phyloP scores from a whole-genome alignment of 2,888 invertebrate genomes.

The Capitulum mitella region DNA sequence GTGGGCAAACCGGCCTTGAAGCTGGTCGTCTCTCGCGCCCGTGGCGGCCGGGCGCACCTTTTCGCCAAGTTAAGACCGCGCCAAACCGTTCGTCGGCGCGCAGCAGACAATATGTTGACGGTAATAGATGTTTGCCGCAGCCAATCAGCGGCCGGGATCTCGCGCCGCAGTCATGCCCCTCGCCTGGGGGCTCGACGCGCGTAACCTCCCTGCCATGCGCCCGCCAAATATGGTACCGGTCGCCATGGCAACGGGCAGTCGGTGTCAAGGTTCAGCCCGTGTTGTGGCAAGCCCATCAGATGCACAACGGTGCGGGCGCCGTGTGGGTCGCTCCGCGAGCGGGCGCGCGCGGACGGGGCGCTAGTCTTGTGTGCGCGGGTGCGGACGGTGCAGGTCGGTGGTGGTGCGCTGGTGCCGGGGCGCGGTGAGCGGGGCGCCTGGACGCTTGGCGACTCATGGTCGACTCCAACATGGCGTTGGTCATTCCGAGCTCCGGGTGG shows the following conservation, averaged over 20 bases:
- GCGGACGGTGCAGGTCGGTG: neutral
- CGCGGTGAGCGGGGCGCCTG: neutral
- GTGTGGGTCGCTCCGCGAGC: constrained; percentile 10
- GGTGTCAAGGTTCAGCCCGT: constrained; percentile 22
- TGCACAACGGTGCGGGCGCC: constrained; percentile 14
- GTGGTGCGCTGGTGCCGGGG: neutral
- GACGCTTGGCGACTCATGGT: neutral
- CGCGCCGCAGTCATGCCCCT: constrained; percentile 19
- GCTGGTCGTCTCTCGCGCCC: too few relatives aligned
- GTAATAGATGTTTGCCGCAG: constrained; percentile 22
- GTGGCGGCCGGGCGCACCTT: too few relatives aligned
- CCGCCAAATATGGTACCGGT: constrained; percentile 19
- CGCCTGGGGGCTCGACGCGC: constrained; percentile 13
- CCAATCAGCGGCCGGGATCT: constrained; percentile 6
- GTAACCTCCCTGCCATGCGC: constrained; percentile 22
- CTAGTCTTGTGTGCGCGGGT: neutral
- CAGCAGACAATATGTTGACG: constrained; percentile 22
- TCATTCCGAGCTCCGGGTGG: constrained; percentile 20
- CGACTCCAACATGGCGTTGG: constrained; percentile 23
- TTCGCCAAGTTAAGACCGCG: neutral
- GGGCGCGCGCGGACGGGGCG: neutral
- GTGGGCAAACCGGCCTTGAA: too few relatives aligned
- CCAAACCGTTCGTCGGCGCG: neutral
- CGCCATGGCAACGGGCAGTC: constrained; percentile 13
- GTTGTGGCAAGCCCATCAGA: constrained; percentile 22